phyloP scores from a whole-genome alignment of 2,888 invertebrate genomes.

The Stenichneumon culpator region DNA sequence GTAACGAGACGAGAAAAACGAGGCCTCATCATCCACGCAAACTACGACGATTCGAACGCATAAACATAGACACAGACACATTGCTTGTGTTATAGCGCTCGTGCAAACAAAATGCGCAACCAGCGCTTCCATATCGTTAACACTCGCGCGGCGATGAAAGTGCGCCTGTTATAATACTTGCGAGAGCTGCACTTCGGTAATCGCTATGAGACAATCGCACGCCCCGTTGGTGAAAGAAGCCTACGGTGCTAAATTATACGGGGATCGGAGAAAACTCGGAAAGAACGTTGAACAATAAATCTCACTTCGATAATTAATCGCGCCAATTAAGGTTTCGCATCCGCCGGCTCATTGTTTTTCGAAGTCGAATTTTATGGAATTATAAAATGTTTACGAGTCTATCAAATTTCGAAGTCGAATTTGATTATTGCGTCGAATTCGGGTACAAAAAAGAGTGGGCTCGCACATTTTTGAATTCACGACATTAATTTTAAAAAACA shows the following conservation, averaged over 20 bases:
- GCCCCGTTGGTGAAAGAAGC: constrained; percentile 68
- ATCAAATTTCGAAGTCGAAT: no score
- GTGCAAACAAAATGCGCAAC: constrained; percentile 54
- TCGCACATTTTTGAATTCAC: no score
- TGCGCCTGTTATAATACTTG: constrained; percentile 68
- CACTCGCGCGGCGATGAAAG: constrained; percentile 73
- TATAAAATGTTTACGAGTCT: neutral
- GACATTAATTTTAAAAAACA: no score
- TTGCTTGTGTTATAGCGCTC: neutral
- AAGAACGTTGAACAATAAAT: neutral
- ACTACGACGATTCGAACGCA: constrained; percentile 20
- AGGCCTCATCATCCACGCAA: constrained; percentile 44
- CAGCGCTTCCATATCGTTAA: constrained; percentile 45
- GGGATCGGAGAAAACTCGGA: constrained; percentile 27
- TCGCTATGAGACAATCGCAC: constrained; percentile 78
- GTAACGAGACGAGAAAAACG: constrained; percentile 65
- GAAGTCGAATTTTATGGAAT: neutral
- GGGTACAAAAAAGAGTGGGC: no score
- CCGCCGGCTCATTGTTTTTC: neutral
- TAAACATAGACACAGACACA: constrained; percentile 6
- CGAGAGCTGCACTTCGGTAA: constrained; percentile 76
- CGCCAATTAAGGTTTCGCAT: neutral
- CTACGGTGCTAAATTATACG: constrained; percentile 30
- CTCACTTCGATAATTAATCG: neutral
- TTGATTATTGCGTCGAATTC: no score